Conservation (phyloP, 1,140 invertebrate species). For the Trichoplusia ni region DNA sequence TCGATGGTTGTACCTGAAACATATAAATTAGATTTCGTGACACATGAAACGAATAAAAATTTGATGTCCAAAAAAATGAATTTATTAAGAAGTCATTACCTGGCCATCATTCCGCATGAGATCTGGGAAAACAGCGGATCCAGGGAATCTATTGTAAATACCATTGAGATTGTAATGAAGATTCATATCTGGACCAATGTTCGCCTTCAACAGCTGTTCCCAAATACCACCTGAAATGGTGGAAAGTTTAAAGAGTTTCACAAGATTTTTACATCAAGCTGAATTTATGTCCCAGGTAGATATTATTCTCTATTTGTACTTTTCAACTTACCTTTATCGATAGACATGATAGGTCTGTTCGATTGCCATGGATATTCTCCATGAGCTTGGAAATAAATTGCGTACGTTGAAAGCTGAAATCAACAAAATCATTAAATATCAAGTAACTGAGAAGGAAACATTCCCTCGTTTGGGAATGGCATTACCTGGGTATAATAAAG, state of each 20-base stretch:
- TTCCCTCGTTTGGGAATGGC: too few species aligned
- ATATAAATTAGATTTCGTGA: background rate
- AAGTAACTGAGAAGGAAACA: background rate
- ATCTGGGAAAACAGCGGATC: constrained; percentile 55
- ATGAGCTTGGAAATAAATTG: constrained; percentile 75
- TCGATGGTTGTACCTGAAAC: constrained; percentile 64
- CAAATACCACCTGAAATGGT: constrained; percentile 67
- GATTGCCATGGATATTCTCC: constrained; percentile 76
- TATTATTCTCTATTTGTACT: background rate
- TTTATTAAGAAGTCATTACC: constrained; percentile 35
- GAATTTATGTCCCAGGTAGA: too few species aligned
- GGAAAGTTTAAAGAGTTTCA: too few species aligned
- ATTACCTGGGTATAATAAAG: constrained; percentile 73
- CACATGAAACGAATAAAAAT: too few species aligned
- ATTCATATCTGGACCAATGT: constrained; percentile 77
- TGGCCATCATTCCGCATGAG: constrained; percentile 70
- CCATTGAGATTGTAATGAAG: constrained; percentile 76
- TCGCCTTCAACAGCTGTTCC: constrained; percentile 73
- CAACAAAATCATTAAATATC: background rate
- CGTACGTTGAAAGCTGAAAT: constrained; percentile 67
- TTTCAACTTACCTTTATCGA: constrained; percentile 62
- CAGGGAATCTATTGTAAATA: constrained; percentile 70
- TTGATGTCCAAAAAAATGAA: too few species aligned
- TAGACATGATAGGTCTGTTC: constrained; percentile 61
- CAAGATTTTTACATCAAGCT: too few species aligned